phyloP scores from a whole-genome alignment of 2,113 vertebrate genomes.

The Ginglymostoma cirratum region DNA sequence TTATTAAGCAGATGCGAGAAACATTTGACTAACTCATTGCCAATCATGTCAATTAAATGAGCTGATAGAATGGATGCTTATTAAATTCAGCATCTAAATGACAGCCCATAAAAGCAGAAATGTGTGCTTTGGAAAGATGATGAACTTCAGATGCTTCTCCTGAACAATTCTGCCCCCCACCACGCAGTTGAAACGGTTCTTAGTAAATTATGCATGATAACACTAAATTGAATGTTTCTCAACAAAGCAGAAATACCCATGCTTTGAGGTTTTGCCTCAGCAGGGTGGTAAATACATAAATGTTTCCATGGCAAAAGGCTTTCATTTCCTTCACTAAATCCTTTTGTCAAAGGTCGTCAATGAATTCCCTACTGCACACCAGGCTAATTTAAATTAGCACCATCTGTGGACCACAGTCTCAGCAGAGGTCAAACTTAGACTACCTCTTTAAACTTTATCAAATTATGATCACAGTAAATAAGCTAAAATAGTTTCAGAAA shows the following conservation, averaged over 20 bases:
- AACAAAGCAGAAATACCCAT: not conserved
- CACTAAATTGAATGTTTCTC: conserved; percentile 2
- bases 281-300: not conserved
- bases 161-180: not conserved
- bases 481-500: not conserved
- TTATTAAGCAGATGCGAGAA: not conserved
- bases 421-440: not conserved
- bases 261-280: not conserved
- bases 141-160: not conserved
- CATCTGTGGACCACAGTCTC: not conserved
- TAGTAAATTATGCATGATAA: not conserved
- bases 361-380: not conserved
- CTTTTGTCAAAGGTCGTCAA: not conserved
- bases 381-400: not conserved
- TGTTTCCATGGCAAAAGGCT: not conserved
- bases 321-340: not conserved
- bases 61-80: not conserved
- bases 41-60: not conserved
- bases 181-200: not conserved
- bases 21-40: not conserved
- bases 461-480: not conserved
- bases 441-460: not conserved
- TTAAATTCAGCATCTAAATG: not conserved
- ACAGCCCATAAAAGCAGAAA: not conserved
- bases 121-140: not conserved